Percentiles rank a stretch among this genome's conserved stretches.
phyloP scores from a whole-genome alignment of 2,797 vertebrate species.

The Myripristis jacobus region DNA sequence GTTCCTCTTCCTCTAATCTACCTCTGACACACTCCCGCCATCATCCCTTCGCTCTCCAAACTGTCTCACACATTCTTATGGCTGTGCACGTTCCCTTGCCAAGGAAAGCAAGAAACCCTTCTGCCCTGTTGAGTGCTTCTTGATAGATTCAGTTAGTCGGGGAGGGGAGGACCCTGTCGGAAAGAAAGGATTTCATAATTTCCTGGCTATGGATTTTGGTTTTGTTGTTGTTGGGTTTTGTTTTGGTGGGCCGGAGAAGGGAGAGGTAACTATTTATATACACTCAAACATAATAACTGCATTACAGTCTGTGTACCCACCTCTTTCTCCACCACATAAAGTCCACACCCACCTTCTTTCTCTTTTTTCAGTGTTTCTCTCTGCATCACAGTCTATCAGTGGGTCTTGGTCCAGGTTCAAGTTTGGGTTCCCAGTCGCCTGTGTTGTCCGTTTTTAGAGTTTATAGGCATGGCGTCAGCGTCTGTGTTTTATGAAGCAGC shows the following conservation, averaged over 20 bases:
- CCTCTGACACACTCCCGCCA: slow-evolving; percentile 66
- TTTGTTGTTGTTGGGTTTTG: too few relatives aligned
- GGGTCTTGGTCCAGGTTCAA: slow-evolving; percentile 5
- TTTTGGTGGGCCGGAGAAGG: too few relatives aligned
- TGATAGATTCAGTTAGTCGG: slow-evolving; percentile 16
- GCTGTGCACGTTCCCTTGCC: slow-evolving; percentile 40
- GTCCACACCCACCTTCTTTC: neutral
- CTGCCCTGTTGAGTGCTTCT: slow-evolving; percentile 26
- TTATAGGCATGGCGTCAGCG: slow-evolving; percentile 62
- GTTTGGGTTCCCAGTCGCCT: slow-evolving; percentile 36
- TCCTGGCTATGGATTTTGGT: slow-evolving; percentile 32
- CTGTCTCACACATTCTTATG: slow-evolving; percentile 24
- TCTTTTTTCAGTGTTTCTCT: slow-evolving; percentile 21
- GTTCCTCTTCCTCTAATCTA: slow-evolving; percentile 64
- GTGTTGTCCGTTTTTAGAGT: slow-evolving; percentile 63
- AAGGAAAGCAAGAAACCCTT: slow-evolving; percentile 55
- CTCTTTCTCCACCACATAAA: neutral
- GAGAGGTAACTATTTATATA: slow-evolving; percentile 12
- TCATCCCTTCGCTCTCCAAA: slow-evolving; percentile 36
- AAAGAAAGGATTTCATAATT: slow-evolving; percentile 40
- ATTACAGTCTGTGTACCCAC: slow-evolving; percentile 8
- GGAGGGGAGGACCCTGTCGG: slow-evolving; percentile 16
- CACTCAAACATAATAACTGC: neutral
- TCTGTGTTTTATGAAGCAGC: slow-evolving; percentile 75
- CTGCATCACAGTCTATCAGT: slow-evolving; percentile 3